Evolutionary conservation across 2,797 vertebrate species (phyloP).

Genomic region (Pogoniulus pusillus): DNA sequence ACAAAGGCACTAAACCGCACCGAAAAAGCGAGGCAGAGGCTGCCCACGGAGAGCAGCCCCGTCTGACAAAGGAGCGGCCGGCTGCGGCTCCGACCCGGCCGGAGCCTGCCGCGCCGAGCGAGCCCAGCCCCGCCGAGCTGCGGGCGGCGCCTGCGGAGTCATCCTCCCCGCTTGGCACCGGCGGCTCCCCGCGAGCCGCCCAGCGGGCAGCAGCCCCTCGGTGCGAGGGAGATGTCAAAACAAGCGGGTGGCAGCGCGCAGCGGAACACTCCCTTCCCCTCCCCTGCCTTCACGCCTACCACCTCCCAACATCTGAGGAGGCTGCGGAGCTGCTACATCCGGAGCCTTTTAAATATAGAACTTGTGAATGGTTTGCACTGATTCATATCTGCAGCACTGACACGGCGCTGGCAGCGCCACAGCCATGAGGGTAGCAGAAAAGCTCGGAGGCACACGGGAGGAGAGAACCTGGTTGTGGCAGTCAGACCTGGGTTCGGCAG

Average conservation of each 20-base stretch:
- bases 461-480: constrained; percentile 64
- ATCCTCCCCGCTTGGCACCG: constrained; percentile 67
- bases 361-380: constrained; percentile 71
- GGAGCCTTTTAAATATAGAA: constrained; percentile 71
- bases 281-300: constrained; percentile 68
- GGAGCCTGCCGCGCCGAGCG: background rate
- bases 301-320: constrained; percentile 74
- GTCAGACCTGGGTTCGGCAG: constrained; percentile 43
- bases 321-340: constrained; percentile 71
- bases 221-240: constrained; percentile 74
- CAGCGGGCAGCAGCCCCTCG: constrained; percentile 64
- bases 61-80: constrained; percentile 61
- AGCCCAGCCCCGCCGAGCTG: constrained; percentile 60
- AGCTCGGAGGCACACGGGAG: constrained; percentile 45
- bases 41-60: constrained; percentile 63
- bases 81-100: constrained; percentile 64
- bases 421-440: constrained; percentile 62
- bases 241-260: constrained; percentile 66
- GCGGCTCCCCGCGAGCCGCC: constrained; percentile 59
- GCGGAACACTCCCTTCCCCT: constrained; percentile 63
- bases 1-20: background rate
- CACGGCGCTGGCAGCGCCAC: constrained; percentile 55
- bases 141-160: constrained; percentile 73
- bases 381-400: constrained; percentile 71
- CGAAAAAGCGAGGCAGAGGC: background rate